phyloP scores from a whole-genome alignment of 2,797 vertebrate species.

The Tenualosa ilisha region DNA sequence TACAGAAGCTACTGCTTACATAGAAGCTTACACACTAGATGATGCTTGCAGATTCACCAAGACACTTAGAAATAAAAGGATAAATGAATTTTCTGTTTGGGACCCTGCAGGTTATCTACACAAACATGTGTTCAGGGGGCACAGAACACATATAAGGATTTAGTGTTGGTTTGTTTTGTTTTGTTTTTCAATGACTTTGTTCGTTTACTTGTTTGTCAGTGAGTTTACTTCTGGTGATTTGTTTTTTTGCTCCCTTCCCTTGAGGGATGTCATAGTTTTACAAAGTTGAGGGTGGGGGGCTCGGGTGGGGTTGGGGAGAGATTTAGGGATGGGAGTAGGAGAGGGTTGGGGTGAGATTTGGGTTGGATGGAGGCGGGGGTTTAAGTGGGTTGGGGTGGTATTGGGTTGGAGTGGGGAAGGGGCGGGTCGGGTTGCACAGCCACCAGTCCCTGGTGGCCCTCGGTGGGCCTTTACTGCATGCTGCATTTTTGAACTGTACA shows the following conservation, averaged over 20 bases:
- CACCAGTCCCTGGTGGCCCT: neutral
- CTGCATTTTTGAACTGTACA: conserved; percentile 54
- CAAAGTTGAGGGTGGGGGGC: neutral
- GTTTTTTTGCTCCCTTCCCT: neutral
- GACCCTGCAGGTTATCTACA: neutral
- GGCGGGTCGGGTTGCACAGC: neutral
- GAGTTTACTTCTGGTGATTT: neutral
- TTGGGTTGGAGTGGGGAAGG: neutral
- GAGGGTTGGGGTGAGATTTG: neutral
- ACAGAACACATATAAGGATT: neutral
- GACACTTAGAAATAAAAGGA: neutral
- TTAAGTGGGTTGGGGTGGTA: neutral
- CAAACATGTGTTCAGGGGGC: neutral
- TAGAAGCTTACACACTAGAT: neutral
- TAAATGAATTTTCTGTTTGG: neutral
- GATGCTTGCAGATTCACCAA: no score
- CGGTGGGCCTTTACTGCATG: conserved; percentile 48
- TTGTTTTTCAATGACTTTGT: neutral
- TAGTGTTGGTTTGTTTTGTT: neutral
- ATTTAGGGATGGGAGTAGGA: neutral
- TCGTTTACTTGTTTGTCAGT: neutral
- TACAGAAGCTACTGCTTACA: neutral
- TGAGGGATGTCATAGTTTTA: conserved; percentile 9
- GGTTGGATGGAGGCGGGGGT: neutral
- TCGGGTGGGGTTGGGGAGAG: neutral